Evolutionary conservation across 2,113 vertebrate genomes (phyloP), one percentile per base, ranked within the genome.

Genomic region (Nyctibius bracteatus): DNA sequence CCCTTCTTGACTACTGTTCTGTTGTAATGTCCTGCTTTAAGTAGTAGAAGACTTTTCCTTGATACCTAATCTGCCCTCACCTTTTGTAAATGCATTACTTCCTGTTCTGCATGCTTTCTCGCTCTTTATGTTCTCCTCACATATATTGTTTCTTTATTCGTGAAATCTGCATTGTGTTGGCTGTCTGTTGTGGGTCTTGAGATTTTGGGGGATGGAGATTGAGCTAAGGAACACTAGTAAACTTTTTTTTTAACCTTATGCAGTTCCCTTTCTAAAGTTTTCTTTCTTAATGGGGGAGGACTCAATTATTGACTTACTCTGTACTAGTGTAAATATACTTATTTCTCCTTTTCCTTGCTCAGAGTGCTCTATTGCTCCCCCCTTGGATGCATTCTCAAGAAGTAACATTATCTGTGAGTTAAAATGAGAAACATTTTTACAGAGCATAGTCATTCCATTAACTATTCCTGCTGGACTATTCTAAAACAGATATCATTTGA

Each of bases 11-110:
- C 59, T 92, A 35, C 86, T 82, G 35, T 66, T 91, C 75, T 87
- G 65, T 49, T 94, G 86, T 96, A 93, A 95, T 72, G 86, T 81
- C 88, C 71, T 92, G 66, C 81, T 92, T 92, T 81, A 96, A 90
- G 73, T 90, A 66, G 66, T 73, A 92, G 89, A 92, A 97, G 81
- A 81, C 84, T 89, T 86, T 37, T 19, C 85, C 57, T 71, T 87
- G 66, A 37, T 94, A 66, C 33, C 92, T 96, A 58, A 91, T 91
- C 86, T 93, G 57, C 83, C 58, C 52, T 88, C 0, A 5, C 59
- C 37, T 78, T 94, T 81, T 78, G 72, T 71, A 88, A 80, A 88
- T 80, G 85, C 59, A 68, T 95, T 91, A 27, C 44, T 92, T 97
- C 86, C 92, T 90, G 55, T 81, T 88, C 41, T n/a, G 58, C 24